Evolutionary conservation across 64 coral and sea anemone species (phyloP).

Genomic region (Pachyseris speciosa): DNA sequence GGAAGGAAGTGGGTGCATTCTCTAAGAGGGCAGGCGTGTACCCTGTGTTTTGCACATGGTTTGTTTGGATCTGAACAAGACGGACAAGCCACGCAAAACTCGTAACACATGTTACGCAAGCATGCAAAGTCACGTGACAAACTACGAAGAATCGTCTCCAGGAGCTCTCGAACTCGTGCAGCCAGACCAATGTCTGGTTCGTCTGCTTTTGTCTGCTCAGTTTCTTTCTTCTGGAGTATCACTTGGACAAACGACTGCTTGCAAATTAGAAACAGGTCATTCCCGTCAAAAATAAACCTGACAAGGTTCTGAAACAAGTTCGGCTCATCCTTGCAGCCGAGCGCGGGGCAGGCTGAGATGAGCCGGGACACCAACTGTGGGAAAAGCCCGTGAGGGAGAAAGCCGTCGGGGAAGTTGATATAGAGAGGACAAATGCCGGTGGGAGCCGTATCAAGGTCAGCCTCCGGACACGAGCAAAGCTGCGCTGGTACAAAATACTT

Average conservation of each 20-base stretch:
- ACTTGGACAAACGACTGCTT: conserved; percentile 53
- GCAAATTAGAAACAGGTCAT: conserved; percentile 46
- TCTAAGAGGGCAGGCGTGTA: background rate
- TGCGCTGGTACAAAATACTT: conserved; percentile 69
- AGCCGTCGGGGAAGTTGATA: conserved; percentile 55
- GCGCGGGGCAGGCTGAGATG: conserved; percentile 21
- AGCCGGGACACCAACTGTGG: conserved; percentile 41
- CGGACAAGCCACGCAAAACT: conserved; percentile 31
- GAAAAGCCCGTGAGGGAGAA: conserved; percentile 61
- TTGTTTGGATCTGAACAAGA: background rate
- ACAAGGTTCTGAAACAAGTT: conserved; percentile 53
- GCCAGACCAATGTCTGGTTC: background rate
- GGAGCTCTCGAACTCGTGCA: background rate
- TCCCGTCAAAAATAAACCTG: conserved; percentile 41
- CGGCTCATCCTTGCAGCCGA: conserved; percentile 39
- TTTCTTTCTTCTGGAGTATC: background rate
- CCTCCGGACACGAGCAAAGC: conserved; percentile 41
- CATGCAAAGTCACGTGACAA: conserved; percentile 40
- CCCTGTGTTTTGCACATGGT: background rate
- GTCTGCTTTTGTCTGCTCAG: background rate
- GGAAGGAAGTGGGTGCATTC: conserved; percentile 43
- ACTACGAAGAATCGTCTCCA: conserved; percentile 15
- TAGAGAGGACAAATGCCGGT: conserved; percentile 27
- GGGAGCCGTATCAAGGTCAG: background rate
- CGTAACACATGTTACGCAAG: conserved; percentile 30